Evolutionary conservation across 2,797 vertebrate species (phyloP).

Genomic region (Leptodactylus fallax): DNA sequence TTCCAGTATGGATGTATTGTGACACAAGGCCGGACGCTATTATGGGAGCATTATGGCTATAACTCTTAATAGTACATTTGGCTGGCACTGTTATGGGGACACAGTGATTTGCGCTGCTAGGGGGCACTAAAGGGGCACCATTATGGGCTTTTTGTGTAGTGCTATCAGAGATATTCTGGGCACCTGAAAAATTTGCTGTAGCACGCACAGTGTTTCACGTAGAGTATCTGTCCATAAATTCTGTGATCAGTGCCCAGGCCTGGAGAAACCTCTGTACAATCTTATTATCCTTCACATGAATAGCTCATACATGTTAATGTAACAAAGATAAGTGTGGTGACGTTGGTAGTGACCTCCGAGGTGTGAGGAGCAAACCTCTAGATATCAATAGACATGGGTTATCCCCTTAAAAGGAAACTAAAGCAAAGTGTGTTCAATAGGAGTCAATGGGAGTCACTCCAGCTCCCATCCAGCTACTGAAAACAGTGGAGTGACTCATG

Average conservation of each 20-base stretch:
- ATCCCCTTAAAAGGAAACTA: conserved; percentile 39
- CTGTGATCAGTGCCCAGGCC: background rate
- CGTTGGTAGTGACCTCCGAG: background rate
- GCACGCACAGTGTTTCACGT: background rate
- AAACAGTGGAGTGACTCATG: conserved; percentile 26
- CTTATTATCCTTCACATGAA: background rate
- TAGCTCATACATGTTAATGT: background rate
- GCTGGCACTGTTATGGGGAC: no score
- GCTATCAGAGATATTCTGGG: background rate
- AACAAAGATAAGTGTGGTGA: background rate
- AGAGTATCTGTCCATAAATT: background rate
- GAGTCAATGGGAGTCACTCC: conserved; percentile 3
- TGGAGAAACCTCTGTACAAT: background rate
- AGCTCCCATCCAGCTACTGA: conserved; percentile 9
- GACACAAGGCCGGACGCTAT: no score
- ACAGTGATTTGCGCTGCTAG: no score
- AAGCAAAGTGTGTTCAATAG: conserved; percentile 1
- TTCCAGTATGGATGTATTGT: no score
- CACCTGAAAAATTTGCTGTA: background rate
- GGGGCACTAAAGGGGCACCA: no score
- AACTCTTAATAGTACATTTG: no score
- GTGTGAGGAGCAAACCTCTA: background rate
- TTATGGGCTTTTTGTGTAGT: background rate
- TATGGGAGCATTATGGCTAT: no score
- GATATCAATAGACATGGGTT: background rate